Conservation (phyloP, 1,140 invertebrate species). For the Drosophila navojoa region DNA sequence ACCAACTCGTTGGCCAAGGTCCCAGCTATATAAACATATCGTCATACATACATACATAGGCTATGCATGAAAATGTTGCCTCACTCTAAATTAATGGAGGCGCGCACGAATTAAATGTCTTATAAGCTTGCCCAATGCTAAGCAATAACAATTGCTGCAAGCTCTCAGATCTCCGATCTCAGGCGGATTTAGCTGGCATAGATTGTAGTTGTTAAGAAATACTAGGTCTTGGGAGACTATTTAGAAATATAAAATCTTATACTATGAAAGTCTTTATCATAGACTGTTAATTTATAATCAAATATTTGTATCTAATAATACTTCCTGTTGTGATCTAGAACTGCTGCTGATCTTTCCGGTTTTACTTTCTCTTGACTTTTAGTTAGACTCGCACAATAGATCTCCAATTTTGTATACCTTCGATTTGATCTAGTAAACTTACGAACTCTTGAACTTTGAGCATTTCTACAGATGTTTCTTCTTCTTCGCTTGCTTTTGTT, state of each 20-base stretch:
- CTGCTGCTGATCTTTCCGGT: too few species aligned
- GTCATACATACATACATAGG: too few species aligned
- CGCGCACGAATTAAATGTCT: constrained; percentile 49
- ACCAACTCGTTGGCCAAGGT: not conserved
- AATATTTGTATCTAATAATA: too few species aligned
- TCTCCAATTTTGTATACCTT: too few species aligned
- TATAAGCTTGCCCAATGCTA: constrained; percentile 11
- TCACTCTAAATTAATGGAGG: constrained; percentile 32
- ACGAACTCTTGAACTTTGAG: constrained; percentile 19
- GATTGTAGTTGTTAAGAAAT: too few species aligned
- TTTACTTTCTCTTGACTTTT: too few species aligned
- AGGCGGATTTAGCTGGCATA: not conserved
- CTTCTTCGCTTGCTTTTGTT: not conserved
- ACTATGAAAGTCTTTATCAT: too few species aligned
- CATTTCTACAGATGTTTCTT: constrained; percentile 1
- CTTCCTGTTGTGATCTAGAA: too few species aligned
- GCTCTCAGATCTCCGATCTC: not conserved
- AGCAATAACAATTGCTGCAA: constrained; percentile 8
- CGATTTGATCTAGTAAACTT: constrained; percentile 14
- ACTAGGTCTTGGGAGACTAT: too few species aligned
- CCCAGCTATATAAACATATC: not conserved
- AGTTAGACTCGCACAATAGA: too few species aligned
- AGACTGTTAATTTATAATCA: too few species aligned
- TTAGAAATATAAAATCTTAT: too few species aligned
- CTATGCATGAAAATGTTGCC: not conserved